Conservation (phyloP, 35 echinoderm and acorn worm genomes). For the Anneissia japonica region DNA sequence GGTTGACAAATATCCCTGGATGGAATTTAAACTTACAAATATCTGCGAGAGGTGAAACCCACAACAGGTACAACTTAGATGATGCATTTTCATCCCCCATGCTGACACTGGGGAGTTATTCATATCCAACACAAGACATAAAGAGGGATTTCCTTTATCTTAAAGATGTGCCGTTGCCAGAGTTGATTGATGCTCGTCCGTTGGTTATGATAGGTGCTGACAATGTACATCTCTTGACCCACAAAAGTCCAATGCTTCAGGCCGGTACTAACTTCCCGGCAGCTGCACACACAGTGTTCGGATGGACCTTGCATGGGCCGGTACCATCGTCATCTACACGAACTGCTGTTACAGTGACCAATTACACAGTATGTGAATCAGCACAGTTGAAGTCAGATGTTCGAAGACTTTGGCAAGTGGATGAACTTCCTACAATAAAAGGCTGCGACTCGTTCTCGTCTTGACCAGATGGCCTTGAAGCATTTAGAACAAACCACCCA, state of each 20-base stretch:
- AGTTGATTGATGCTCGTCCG: not conserved
- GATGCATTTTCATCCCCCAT: not conserved
- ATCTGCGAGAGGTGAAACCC: not conserved
- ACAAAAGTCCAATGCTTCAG: conserved; percentile 1
- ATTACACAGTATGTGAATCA: not conserved
- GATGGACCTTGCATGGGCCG: conserved; percentile 13
- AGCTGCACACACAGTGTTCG: conserved; percentile 1
- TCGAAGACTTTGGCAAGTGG: not conserved
- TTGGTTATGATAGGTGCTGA: conserved; percentile 15
- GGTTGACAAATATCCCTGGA: not conserved
- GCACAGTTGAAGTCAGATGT: not conserved
- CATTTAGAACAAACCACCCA: not conserved
- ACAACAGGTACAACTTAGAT: not conserved
- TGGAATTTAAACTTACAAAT: not conserved
- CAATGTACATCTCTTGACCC: conserved; percentile 7
- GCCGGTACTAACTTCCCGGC: not conserved
- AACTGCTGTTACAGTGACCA: not conserved
- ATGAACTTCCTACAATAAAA: not conserved
- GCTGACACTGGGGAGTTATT: not conserved
- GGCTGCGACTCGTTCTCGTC: not conserved
- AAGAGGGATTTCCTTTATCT: too few species aligned
- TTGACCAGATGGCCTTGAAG: not conserved
- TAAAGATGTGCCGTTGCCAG: too few species aligned
- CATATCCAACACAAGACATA: not conserved
- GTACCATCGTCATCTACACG: not conserved